Percentiles rank a stretch among this genome's conserved stretches.
These are phyloP conservation scores for Brassicogethes aeneus DNA, from an alignment of 2,888 invertebrate species.

Conservation along the genomic window DNA sequence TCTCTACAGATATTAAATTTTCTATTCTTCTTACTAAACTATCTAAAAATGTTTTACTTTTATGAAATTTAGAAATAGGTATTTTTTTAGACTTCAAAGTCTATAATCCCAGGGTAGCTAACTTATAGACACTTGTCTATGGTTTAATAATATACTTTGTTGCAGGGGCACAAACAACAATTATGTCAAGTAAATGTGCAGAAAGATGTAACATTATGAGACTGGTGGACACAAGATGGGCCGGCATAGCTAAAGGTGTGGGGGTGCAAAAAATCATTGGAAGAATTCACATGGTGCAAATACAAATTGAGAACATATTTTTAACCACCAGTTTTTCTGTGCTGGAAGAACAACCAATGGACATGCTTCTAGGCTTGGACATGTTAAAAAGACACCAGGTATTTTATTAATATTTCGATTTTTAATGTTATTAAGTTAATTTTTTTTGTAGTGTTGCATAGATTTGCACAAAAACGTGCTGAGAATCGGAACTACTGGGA, in stretches of 20 bases:
- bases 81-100: no score
- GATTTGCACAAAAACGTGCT: constrained; percentile 83
- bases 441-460: constrained; percentile 65
- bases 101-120: no score
- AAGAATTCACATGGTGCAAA: constrained; percentile 93
- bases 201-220: constrained; percentile 90
- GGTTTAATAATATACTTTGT: no score
- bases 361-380: constrained; percentile 94
- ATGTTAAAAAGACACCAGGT: constrained; percentile 96
- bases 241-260: constrained; percentile 95
- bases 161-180: constrained; percentile 89
- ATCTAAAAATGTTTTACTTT: no score
- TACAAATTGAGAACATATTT: constrained; percentile 90
- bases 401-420: no score
- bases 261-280: constrained; percentile 95
- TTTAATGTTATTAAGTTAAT: no score
- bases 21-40: no score
- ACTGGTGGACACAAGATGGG: constrained; percentile 85
- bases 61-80: no score
- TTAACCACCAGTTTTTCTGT: constrained; percentile 95
- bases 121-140: no score
- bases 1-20: no score
- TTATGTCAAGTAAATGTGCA: constrained; percentile 95
- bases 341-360: constrained; percentile 94
- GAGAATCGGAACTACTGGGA: constrained; percentile 89